Evolutionary conservation across 2,113 vertebrate species (phyloP).

Genomic region (Dasyurus viverrinus): DNA sequence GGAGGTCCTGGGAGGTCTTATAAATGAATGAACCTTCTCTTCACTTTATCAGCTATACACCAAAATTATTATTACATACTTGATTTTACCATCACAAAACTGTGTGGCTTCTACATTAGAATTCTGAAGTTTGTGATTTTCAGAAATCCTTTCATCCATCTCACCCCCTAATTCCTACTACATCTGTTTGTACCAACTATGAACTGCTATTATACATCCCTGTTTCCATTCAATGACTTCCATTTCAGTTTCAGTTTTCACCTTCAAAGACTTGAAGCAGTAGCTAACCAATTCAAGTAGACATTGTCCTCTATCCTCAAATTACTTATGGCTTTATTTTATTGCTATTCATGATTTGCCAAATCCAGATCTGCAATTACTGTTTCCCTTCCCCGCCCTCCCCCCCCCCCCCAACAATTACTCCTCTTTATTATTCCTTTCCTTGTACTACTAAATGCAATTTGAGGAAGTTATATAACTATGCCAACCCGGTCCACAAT

Average conservation of each 20-base stretch:
- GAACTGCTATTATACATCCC: not conserved
- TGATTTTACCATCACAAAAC: not conserved
- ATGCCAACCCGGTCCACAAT: not conserved
- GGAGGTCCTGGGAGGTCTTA: not conserved
- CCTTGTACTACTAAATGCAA: not conserved
- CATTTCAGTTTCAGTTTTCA: not conserved
- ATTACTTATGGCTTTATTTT: not conserved
- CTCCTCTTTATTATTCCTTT: not conserved
- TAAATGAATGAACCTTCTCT: not conserved
- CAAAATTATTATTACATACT: not conserved
- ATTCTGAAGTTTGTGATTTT: too few relatives aligned
- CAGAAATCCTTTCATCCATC: too few relatives aligned
- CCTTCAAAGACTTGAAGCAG: not conserved
- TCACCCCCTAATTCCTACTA: too few relatives aligned
- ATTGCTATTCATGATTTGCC: not conserved
- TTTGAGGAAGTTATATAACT: not conserved
- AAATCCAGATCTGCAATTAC: not conserved
- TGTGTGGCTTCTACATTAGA: too few relatives aligned
- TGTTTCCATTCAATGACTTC: not conserved
- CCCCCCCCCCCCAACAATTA: not conserved
- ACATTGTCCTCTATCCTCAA: not conserved
- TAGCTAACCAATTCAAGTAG: not conserved
- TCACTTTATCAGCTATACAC: not conserved
- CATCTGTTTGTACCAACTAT: not conserved
- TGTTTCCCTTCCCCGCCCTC: not conserved